Percentiles rank a stretch among this genome's conserved stretches.
Evolutionary conservation across 1,140 invertebrate species (phyloP).

Genomic region (Neodiprion fabricii): DNA sequence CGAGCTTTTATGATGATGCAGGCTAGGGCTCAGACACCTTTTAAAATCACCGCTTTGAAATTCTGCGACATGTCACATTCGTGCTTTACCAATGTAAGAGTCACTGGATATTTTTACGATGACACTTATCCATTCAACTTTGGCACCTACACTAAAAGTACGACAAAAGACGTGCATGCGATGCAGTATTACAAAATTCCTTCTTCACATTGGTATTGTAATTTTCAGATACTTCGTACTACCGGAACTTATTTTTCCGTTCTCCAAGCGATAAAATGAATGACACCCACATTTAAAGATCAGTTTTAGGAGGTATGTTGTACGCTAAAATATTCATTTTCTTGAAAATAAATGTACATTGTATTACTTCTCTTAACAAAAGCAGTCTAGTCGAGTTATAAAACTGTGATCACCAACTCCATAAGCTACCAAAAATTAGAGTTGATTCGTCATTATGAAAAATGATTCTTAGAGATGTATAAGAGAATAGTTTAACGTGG

Average conservation of each 20-base stretch:
- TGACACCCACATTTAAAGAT: neutral
- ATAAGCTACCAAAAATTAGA: neutral
- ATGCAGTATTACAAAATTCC: too few species aligned
- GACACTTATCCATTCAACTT: neutral
- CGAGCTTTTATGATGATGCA: conserved; percentile 13
- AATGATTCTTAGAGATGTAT: too few species aligned
- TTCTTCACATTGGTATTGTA: neutral
- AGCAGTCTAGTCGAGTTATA: neutral
- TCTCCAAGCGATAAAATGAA: conserved; percentile 12
- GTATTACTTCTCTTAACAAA: neutral
- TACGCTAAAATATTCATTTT: neutral
- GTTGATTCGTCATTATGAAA: neutral
- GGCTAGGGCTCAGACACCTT: conserved; percentile 14
- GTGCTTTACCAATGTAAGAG: conserved; percentile 16
- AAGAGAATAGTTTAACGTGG: too few species aligned
- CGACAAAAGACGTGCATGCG: neutral
- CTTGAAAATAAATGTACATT: neutral
- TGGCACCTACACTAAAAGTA: neutral
- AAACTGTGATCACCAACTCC: neutral
- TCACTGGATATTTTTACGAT: neutral
- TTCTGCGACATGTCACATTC: neutral
- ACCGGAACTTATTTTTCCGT: conserved; percentile 12
- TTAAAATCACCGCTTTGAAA: conserved; percentile 21
- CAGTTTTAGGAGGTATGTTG: neutral
- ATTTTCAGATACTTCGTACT: conserved; percentile 18